Percentiles rank a stretch among this genome's conserved stretches.
phyloP scores from a whole-genome alignment of 2,888 invertebrate species.

The Baronia brevicornis region DNA sequence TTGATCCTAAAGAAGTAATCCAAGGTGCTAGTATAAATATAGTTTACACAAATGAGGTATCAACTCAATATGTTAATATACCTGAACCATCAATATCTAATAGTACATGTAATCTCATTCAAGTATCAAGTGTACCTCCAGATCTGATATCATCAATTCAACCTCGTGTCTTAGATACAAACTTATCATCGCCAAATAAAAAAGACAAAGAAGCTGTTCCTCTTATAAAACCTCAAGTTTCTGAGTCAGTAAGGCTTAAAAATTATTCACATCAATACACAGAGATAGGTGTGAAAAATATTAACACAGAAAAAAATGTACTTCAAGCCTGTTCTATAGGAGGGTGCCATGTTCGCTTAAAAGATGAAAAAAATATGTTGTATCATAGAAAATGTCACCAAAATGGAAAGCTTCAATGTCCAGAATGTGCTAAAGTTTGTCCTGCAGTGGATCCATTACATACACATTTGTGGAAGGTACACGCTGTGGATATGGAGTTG shows the following conservation, averaged over 20 bases:
- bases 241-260: constrained; percentile 22
- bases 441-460: constrained; percentile 80
- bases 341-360: constrained; percentile 74
- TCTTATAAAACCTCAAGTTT: constrained; percentile 30
- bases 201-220: constrained; percentile 20
- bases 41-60: constrained; percentile 57
- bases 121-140: constrained; percentile 55
- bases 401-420: constrained; percentile 72
- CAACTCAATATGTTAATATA: constrained; percentile 54
- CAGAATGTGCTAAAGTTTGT: constrained; percentile 77
- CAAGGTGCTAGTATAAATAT: constrained; percentile 69
- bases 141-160: constrained; percentile 62
- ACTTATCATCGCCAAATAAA: constrained; percentile 26
- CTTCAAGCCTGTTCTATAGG: constrained; percentile 64
- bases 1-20: constrained; percentile 67
- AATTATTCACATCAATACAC: constrained; percentile 19
- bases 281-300: constrained; percentile 21
- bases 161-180: constrained; percentile 31
- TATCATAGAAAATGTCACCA: constrained; percentile 81
- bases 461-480: constrained; percentile 86
- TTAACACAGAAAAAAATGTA: constrained; percentile 29
- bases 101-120: constrained; percentile 42
- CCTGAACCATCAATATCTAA: constrained; percentile 36
- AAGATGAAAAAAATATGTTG: constrained; percentile 73
- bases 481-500: constrained; percentile 86